phyloP scores from a whole-genome alignment of 2,797 vertebrate genomes.

The Peromyscus attwateri region DNA sequence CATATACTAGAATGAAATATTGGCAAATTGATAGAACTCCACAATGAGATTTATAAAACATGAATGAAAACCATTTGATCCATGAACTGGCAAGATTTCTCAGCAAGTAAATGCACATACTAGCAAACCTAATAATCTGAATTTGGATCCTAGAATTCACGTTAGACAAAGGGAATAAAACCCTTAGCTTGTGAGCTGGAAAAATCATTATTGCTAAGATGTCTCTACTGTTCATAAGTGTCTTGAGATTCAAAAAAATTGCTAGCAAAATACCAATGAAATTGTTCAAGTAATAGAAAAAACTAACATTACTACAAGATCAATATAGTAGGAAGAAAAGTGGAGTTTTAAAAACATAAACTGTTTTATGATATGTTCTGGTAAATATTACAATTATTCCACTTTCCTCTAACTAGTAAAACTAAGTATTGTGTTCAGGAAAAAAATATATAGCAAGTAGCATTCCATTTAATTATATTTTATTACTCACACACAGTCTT shows the following conservation, averaged over 20 bases:
- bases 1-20: background rate
- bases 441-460: background rate
- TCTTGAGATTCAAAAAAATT: background rate
- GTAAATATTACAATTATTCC: background rate
- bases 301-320: too few relatives aligned
- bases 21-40: background rate
- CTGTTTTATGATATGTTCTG: background rate
- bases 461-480: conserved; percentile 1
- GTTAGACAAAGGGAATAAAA: background rate
- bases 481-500: background rate
- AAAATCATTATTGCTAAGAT: background rate
- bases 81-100: background rate
- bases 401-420: background rate
- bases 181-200: background rate
- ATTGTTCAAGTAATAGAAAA: background rate
- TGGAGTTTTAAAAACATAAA: background rate
- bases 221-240: background rate
- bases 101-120: background rate
- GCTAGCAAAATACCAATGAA: background rate
- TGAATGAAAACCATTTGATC: background rate
- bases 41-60: background rate
- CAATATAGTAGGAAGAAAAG: background rate
- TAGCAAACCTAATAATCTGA: background rate
- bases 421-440: background rate
- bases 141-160: background rate